Base-by-base conservation (phyloP, 2,797 vertebrate genomes). In the Chaenodraco wilsoni region DNA sequence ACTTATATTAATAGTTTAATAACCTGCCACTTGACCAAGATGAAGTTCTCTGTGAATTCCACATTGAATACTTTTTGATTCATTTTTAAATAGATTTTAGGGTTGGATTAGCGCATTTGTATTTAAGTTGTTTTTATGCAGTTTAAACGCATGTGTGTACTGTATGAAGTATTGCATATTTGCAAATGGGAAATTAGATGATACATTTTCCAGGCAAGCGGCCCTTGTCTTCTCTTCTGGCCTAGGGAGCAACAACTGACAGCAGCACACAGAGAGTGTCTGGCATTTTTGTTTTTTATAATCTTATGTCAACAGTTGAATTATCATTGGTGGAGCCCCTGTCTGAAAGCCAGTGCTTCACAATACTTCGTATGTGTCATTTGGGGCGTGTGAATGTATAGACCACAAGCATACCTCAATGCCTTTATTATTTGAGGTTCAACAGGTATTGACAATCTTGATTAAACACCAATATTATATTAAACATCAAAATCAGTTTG, bases 201-300 rank as follows among this genome's bases (percentile, higher is more conserved):
- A 23, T 44, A 56, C 17, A 23, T 60, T 51, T 50, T 33, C 17
- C 2, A 44, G 31, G 11, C 31, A 44, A 27, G 46, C 2, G 1
- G 21, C 67, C 19, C 46, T 78, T 11, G 21, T 41, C 31, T 54
- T 21, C 23, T 56, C 9, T 55, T 14, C 44, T 17, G 43, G 51
- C 44, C n/a, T 4, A 41, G 31, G 41, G 21, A 37, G 17, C 19
- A 15, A 21, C 31, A 59, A 48, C 43, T 68, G 51, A 46, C 64
- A 50, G 41, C 10, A 50, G 11, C 50, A 23, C 9, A 65, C 50
- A n/a, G 9, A 65, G 43, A 19, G 17, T 40, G 9, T 62, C 62
- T 43, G 9, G 16, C 61, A 59, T 59, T 76, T 59, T 51, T 65
- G 51, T 27, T 17, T 54, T 14, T 9, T 45, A 63, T 31, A 68